phyloP scores from a whole-genome alignment of 1,140 invertebrate genomes.

The Achatina immaculata region DNA sequence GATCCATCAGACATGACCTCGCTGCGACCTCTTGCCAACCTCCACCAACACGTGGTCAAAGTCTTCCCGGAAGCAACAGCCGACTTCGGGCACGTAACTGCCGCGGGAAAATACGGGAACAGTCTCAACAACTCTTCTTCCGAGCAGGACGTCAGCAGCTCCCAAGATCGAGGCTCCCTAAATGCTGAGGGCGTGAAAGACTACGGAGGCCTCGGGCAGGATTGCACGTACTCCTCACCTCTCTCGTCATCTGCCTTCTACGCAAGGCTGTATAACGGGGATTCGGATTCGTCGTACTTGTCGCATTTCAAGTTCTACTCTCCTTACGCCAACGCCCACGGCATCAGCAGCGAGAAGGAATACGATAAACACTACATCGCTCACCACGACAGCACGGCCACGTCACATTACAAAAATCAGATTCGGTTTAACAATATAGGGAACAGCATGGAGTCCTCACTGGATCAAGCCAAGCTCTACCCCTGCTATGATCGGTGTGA shows the following conservation, averaged over 20 bases:
- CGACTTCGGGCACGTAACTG: slow-evolving; percentile 4
- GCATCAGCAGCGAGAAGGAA: slow-evolving; percentile 3
- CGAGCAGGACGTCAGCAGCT: background rate
- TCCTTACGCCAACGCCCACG: background rate
- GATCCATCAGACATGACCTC: slow-evolving; percentile 23
- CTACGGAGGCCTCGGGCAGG: background rate
- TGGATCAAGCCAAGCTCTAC: background rate
- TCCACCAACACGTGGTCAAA: slow-evolving; percentile 29
- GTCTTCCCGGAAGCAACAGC: slow-evolving; percentile 4
- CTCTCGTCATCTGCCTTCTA: slow-evolving; percentile 13
- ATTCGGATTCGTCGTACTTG: background rate
- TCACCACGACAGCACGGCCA: background rate
- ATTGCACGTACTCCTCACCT: background rate
- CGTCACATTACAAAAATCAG: background rate
- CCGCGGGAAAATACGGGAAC: background rate
- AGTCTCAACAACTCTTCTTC: background rate
- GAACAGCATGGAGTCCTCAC: background rate
- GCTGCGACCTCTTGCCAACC: slow-evolving; percentile 29
- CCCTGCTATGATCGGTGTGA: background rate
- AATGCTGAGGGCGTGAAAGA: background rate
- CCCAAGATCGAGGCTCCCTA: background rate
- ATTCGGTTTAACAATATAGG: background rate
- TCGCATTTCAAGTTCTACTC: slow-evolving; percentile 26
- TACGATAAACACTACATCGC: slow-evolving; percentile 6
- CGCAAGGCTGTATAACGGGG: slow-evolving; percentile 9